Base-by-base conservation (phyloP, 1,140 invertebrate species). In the Drosophila teissieri region DNA sequence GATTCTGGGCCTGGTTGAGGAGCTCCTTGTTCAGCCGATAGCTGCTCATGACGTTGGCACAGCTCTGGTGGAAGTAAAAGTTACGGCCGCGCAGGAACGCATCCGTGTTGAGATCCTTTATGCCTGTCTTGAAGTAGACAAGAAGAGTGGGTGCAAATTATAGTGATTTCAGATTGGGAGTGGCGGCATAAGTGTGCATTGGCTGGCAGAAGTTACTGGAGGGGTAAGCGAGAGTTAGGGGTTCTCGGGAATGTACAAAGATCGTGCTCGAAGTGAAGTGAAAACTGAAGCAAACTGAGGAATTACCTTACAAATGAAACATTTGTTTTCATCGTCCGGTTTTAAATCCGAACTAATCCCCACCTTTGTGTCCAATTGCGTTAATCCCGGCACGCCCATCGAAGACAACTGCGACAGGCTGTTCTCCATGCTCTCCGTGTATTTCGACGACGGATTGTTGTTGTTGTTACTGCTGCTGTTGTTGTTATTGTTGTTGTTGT, bases 281-380 rank as follows among this genome's bases (percentile, higher is more conserved):
- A 74, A 46, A 83, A 91, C 80, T 90, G 67, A 91, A 83, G 81
- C 81, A 91, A 91, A 84, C 91, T 86, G 69, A 85, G 82, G 80
- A 91, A 81, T 92, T 91, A 92, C 92, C 92, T 92, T 92, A 92
- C 92, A 92, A 91, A 92, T 92, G 86, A 92, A 92, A 91, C 92
- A 92, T 80, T 92, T 92, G 84, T 92, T 91, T 85, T 92, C 91
- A 74, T 92, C 91, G 88, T 92, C 91, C 79, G 91, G 86, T 88
- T 92, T 91, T 81, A 89, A 85, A 78, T 91, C 90, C 81, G 90
- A 92, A 92, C 90, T 91, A 79, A 91, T 90, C 73, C 91, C 91
- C 91, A 92, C 91, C 91, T 92, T 92, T 92, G 91, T 68, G 91
- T 92, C 91, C 90, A 91, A 79, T 91, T 92, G 90, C 70, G 86